Evolutionary conservation across 1,140 invertebrate species (phyloP), one percentile per base, ranked within the genome.

Genomic region (Panagrolaimus sp.): DNA sequence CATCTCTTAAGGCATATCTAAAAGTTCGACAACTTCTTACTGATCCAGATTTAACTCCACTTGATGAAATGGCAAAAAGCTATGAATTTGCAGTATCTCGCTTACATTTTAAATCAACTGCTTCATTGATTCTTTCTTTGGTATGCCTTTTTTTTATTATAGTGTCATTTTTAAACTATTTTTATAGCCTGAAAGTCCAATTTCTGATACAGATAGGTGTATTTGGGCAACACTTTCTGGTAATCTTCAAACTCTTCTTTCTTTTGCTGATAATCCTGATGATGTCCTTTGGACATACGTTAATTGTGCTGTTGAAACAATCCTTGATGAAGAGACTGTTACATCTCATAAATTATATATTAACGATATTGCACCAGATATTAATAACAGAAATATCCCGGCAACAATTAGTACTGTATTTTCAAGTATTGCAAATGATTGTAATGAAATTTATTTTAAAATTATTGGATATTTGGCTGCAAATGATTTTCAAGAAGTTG

Each of bases 191-290:
- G 63, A 73, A 44, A 73, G 63, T 11, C 11, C 31, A 8, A 46
- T 73, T 43, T 46, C 71, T 13, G 31, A 31, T 9, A 23, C 31
- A 2, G 72, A 73, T 53, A 73, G 75, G 20, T 73, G 72, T 46
- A 69, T 74, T 62, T 73, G 72, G 72, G 73, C 72, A 23, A 61
- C 72, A 13, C 63, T 73, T 47, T 72, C 65, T 23, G 72, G 72
- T 16, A 43, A 62, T 53, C 63, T 73, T 1, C 31, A 73, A 0
- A 68, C 66, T 9, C 65, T 73, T 16, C 57, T 73, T 16, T 20
- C 69, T 9, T 63, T 75, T 38, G 65, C 72, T 31, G 23, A 42
- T 14, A 23, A 27, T 27, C 53, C 72, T 4, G 72, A 74, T 31
- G 72, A 73, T 65, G 68, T 73, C 8, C 31, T 73, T 1, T 73